phyloP scores from a whole-genome alignment of 2,797 vertebrate genomes.

The Neosalanx taihuensis region DNA sequence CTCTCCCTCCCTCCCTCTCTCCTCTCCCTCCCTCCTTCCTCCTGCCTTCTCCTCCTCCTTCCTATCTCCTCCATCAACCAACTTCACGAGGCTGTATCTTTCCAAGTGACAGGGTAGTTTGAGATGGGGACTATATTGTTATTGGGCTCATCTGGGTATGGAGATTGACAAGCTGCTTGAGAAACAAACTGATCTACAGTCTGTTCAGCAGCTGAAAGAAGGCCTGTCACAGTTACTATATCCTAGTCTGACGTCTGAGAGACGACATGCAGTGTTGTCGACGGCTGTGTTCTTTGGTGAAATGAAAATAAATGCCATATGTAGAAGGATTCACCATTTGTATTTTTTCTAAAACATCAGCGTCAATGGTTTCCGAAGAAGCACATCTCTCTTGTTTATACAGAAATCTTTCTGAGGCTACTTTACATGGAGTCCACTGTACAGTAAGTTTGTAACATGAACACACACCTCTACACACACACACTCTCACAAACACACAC shows the following conservation, averaged over 20 bases:
- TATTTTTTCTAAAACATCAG: background rate
- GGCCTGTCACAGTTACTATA: background rate
- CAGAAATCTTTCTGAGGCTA: background rate
- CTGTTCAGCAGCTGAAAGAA: background rate
- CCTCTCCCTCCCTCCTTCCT: background rate
- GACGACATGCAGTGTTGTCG: background rate
- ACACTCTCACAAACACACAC: constrained; percentile 9
- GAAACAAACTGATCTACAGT: background rate
- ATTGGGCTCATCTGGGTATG: constrained; percentile 59
- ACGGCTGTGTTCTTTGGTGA: background rate
- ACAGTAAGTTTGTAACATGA: constrained; percentile 2
- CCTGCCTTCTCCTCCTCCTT: constrained; percentile 9
- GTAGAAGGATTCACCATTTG: background rate
- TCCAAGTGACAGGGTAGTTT: constrained; percentile 46
- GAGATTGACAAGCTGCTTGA: constrained; percentile 56
- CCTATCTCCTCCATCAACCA: constrained; percentile 25
- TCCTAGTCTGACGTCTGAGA: background rate
- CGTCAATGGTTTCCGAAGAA: background rate
- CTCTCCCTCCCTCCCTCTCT: background rate
- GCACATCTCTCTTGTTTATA: background rate
- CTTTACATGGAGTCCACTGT: constrained; percentile 3
- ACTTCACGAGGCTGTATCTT: constrained; percentile 64
- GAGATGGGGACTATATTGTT: constrained; percentile 20
- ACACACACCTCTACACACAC: constrained; percentile 13
- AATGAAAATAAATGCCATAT: background rate